Conservation (phyloP, 2,113 vertebrate genomes). For the Ctenomys sociabilis region DNA sequence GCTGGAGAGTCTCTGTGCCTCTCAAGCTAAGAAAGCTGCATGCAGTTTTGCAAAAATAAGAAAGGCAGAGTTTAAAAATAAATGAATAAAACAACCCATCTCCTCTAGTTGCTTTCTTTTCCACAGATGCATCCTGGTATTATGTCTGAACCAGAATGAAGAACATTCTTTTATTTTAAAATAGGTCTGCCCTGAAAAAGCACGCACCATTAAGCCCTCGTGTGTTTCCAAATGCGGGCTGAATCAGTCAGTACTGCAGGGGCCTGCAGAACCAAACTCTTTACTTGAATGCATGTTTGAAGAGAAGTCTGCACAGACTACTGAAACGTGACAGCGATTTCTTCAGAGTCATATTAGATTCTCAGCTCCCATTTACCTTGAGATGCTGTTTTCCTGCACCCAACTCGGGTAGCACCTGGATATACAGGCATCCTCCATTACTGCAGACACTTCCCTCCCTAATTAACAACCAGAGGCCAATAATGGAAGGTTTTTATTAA, state of each 20-base stretch:
- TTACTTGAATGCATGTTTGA: background rate
- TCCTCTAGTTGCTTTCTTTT: background rate
- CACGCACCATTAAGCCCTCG: background rate
- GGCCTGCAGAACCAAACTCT: conserved; percentile 3
- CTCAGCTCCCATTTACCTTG: conserved; percentile 40
- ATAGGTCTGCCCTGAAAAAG: background rate
- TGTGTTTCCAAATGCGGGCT: background rate
- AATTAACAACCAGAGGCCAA: conserved; percentile 46
- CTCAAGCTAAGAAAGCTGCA: background rate
- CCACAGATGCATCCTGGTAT: background rate
- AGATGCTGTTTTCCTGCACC: background rate
- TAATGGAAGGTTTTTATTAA: conserved; percentile 55
- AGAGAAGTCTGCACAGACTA: background rate
- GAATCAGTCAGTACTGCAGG: conserved; percentile 17
- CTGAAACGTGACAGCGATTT: conserved; percentile 20
- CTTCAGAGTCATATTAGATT: conserved; percentile 22
- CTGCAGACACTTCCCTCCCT: background rate
- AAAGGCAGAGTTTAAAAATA: background rate
- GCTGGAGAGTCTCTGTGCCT: background rate
- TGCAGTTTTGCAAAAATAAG: background rate
- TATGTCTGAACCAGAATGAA: background rate
- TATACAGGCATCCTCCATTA: background rate
- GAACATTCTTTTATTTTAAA: conserved; percentile 43
- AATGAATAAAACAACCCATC: background rate
- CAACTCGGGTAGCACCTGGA: background rate